Conservation (phyloP, 2,797 vertebrate species). For the Sebastes kiyomatsui region DNA sequence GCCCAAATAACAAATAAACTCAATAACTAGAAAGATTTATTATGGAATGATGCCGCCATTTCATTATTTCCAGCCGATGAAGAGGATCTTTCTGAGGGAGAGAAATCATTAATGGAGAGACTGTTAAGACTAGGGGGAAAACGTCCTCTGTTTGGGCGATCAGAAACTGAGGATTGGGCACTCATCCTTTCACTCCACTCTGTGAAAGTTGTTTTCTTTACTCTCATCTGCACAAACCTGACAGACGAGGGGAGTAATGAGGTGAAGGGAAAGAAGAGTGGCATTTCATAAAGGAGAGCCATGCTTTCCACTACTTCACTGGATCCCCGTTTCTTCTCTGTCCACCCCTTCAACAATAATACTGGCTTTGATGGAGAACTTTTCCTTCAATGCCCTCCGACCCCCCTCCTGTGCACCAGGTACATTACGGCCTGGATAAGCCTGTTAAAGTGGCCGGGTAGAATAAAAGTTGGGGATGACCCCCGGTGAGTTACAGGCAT, state of each 20-base stretch:
- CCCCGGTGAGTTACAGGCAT: conserved; percentile 61
- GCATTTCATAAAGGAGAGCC: conserved; percentile 20
- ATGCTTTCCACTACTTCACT: conserved; percentile 42
- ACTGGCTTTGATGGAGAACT: conserved; percentile 39
- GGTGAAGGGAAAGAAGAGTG: conserved; percentile 13
- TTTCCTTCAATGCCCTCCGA: conserved; percentile 32
- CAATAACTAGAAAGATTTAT: conserved; percentile 3
- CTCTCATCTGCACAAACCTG: conserved; percentile 12
- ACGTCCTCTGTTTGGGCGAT: conserved; percentile 5
- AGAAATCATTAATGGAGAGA: not conserved
- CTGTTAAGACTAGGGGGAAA: not conserved
- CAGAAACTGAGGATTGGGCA: not conserved
- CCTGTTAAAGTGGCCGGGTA: conserved; percentile 56
- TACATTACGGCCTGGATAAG: conserved; percentile 66
- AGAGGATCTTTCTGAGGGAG: not conserved
- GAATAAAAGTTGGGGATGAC: conserved; percentile 49
- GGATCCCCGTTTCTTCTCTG: conserved; percentile 27
- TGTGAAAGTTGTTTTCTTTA: conserved; percentile 19
- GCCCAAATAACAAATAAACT: conserved; percentile 2
- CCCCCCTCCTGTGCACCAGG: conserved; percentile 36
- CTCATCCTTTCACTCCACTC: not conserved
- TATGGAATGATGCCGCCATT: not conserved
- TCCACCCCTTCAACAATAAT: conserved; percentile 41
- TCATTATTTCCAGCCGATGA: not conserved
- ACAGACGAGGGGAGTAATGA: conserved; percentile 18